Evolutionary conservation across 2,113 vertebrate genomes (phyloP).

Genomic region (Datnioides undecimradiatus): DNA sequence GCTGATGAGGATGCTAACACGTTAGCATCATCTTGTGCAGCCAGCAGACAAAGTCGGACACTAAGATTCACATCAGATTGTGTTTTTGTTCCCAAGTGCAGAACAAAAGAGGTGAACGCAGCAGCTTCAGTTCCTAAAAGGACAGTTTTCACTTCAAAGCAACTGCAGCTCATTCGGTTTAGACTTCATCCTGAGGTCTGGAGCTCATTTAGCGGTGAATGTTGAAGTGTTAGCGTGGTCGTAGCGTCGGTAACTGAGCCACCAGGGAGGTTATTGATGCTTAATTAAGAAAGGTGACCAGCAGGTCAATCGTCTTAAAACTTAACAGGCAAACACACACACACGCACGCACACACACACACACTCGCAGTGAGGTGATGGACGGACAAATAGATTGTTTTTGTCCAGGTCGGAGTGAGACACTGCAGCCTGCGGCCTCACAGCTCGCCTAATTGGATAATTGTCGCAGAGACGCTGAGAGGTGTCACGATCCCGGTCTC

Average conservation of each 20-base stretch:
- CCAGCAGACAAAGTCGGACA: not conserved
- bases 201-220: too few species aligned
- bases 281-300: not conserved
- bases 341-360: not conserved
- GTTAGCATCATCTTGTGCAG: not conserved
- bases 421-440: not conserved
- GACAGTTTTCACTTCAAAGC: not conserved
- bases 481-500: slow-evolving; percentile 17
- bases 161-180: too few species aligned
- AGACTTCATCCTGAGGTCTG: too few species aligned
- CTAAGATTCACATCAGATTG: not conserved
- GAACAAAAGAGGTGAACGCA: too few species aligned
- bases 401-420: not conserved
- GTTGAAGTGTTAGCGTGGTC: not conserved
- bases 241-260: not conserved
- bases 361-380: not conserved
- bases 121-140: too few species aligned
- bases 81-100: not conserved
- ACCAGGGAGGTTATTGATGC: not conserved
- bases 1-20: not conserved
- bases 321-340: not conserved
- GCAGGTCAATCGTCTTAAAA: not conserved
- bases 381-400: not conserved
- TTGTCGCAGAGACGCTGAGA: slow-evolving; percentile 5
- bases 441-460: slow-evolving; percentile 28